Evolutionary conservation across 2,888 invertebrate genomes (phyloP), one percentile per base, ranked within the genome.

Genomic region (Eupeodes luniger): DNA sequence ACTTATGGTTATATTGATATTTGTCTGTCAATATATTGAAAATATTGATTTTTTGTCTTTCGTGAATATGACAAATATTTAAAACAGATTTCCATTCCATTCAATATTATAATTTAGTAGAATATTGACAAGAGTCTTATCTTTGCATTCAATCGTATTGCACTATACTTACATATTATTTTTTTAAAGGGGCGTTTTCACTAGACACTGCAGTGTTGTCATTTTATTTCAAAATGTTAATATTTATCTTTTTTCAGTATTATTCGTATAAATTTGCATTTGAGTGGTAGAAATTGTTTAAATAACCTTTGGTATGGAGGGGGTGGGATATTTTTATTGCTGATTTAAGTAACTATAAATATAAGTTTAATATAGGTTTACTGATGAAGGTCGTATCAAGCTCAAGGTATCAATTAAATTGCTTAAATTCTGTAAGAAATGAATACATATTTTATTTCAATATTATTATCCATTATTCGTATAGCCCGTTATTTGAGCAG

Each of bases 141-240:
- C 67, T 12, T 53, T 1, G 51, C 51, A 67, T 6, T 67, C 34
- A 67, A 27, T 51, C 67, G 36, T 67, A n/a, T 67, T 49, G 11
- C 10, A 44, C n/a, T 66, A 12, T 34, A 27, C 27, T 27, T 27
- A 27, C 51, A 9, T 3, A 5, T 12, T 34, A 5, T 16, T 64
- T 47, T 67, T 67, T 51, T 51, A 40, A 36, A 67, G 67, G 51
- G 67, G 67, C 67, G 67, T 67, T 36, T 66, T n/a, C 14, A 14
- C 27, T 4, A 27, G 27, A 27, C 57, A 27, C 1, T 19, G 10
- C 5, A 19, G 19, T 14, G 11, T 16, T 44, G n/a, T 66, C 51
- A 11, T 36, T 51, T 5, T 34, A 10, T 51, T 67, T 49, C 12
- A 19, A 7, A 5, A 67, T 36, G 12, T 51, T 67, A 67, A 67